Evolutionary conservation across 2,888 invertebrate genomes (phyloP).

Genomic region (Eristalinus aeneus): DNA sequence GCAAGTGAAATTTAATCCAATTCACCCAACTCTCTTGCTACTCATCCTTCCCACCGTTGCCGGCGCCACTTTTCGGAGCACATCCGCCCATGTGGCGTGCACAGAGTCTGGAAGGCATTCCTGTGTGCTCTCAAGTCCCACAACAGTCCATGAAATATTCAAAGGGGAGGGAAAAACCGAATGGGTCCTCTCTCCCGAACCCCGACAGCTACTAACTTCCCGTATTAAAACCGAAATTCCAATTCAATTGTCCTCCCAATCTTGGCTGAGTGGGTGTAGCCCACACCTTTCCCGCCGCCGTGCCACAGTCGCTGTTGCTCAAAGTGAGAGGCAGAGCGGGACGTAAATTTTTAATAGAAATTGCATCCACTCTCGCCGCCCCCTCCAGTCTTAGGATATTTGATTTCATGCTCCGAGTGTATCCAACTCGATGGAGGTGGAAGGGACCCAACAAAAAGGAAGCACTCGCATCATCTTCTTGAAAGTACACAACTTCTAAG

Average conservation of each 20-base stretch:
- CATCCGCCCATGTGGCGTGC: neutral
- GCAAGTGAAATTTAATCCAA: conserved; percentile 57
- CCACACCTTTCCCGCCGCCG: neutral
- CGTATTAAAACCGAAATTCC: conserved; percentile 69
- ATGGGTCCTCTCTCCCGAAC: conserved; percentile 42
- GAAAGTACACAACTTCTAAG: conserved; percentile 41
- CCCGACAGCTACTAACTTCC: conserved; percentile 70
- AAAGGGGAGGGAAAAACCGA: conserved; percentile 1
- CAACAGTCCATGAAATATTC: conserved; percentile 63
- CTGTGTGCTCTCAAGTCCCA: conserved; percentile 28
- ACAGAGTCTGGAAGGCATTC: neutral
- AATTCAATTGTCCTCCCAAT: conserved; percentile 67
- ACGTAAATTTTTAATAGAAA: conserved; percentile 69
- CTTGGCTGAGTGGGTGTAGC: neutral
- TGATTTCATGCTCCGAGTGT: conserved; percentile 68
- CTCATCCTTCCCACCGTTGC: neutral
- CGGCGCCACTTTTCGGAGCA: too few species aligned
- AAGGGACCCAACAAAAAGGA: conserved; percentile 1
- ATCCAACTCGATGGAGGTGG: conserved; percentile 8
- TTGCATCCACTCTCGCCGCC: conserved; percentile 36
- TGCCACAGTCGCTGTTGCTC: neutral
- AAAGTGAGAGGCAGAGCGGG: conserved; percentile 13
- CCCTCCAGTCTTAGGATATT: conserved; percentile 12
- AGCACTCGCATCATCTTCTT: conserved; percentile 5
- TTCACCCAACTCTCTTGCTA: conserved; percentile 31